Evolutionary conservation across 2,797 vertebrate genomes (phyloP), one percentile per base, ranked within the genome.

Genomic region (Moxostoma hubbsi): DNA sequence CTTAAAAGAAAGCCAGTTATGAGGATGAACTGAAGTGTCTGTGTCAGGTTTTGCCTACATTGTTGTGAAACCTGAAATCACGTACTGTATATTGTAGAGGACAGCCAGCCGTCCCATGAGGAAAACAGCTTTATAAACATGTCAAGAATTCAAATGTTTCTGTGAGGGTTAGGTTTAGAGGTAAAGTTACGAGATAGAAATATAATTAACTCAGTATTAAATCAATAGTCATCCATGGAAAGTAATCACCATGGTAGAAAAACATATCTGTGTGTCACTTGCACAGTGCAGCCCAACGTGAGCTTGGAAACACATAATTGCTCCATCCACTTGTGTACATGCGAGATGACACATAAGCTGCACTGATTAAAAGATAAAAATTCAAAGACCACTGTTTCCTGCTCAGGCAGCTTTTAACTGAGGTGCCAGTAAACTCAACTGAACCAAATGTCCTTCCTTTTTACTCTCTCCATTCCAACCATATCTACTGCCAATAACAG

Each of bases 311-410:
- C 55, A 64, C 57, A 54, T 86, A 83, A 85, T 81, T 82, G 82
- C 82, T 77, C 82, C 76, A 71, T 75, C 81, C 80, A 70, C 82
- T 82, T 69, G 83, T 71, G 85, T 78, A 81, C 77, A 76, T 77
- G 77, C 55, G 43, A 75, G 77, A 81, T 79, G 81, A 81, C 79
- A 81, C 79, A 50, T 71, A 71, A 74, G 66, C 79, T 66, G 66
- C 57, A 70, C 79, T 88, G 87, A 88, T 88, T 88, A 88, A 88
- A 88, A 86, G 86, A 86, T 82, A 82, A 74, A 75, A 80, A 83
- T 74, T 78, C 67, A 80, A 82, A 84, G 73, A 68, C 51, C 79
- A 79, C 74, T 75, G 70, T 83, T 72, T 75, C 70, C 72, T 75
- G 79, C 72, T 78, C 76, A 77, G 62, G 24, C 73, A 74, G 82